phyloP scores from a whole-genome alignment of 2,113 vertebrate species.

The Crypturellus undulatus region DNA sequence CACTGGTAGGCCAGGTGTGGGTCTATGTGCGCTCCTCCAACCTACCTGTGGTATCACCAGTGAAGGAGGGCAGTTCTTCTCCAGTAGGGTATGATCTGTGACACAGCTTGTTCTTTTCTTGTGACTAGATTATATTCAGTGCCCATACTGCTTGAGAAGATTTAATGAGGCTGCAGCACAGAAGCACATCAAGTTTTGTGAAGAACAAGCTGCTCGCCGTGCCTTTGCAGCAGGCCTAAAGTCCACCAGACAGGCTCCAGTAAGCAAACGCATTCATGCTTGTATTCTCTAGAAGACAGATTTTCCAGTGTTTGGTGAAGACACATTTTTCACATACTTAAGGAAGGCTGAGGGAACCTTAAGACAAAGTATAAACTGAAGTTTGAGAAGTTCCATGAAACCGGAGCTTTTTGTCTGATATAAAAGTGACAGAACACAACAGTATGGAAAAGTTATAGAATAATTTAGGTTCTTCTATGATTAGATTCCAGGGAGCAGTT shows the following conservation, averaged over 20 bases:
- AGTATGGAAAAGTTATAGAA: not conserved
- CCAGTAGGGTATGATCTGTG: not conserved
- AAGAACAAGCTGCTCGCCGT: conserved; percentile 30
- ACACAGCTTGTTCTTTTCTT: not conserved
- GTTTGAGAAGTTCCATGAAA: not conserved
- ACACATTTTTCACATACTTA: not conserved
- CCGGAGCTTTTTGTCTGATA: not conserved
- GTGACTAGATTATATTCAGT: conserved; percentile 61
- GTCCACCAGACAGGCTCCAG: conserved; percentile 3
- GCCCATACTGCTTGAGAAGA: conserved; percentile 57
- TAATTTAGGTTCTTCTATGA: not conserved
- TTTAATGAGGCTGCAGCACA: conserved; percentile 66
- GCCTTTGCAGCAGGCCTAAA: conserved; percentile 59
- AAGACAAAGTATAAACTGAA: not conserved
- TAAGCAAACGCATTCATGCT: conserved; percentile 6
- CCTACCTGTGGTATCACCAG: not conserved
- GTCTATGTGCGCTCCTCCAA: not conserved
- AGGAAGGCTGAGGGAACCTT: not conserved
- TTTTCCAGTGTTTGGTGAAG: not conserved
- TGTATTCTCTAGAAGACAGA: not conserved
- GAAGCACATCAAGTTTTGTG: conserved; percentile 67
- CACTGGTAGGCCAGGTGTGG: not conserved
- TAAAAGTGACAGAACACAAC: not conserved
- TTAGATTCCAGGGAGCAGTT: not conserved
- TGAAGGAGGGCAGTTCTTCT: not conserved